phyloP scores from a whole-genome alignment of 2,797 vertebrate genomes.

The Hybognathus amarus region DNA sequence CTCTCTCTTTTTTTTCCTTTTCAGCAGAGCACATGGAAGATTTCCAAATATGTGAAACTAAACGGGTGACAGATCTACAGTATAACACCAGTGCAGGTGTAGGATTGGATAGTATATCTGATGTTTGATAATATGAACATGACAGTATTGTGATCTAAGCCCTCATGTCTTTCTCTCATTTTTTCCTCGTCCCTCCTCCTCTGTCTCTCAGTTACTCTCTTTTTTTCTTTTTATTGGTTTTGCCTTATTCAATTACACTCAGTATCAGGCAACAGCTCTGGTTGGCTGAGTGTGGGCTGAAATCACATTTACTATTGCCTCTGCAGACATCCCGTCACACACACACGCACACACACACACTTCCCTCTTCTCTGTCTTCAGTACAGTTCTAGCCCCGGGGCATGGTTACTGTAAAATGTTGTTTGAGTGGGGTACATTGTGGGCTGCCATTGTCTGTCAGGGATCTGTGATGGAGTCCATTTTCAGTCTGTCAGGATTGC shows the following conservation, averaged over 20 bases:
- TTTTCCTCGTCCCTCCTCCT: constrained; percentile 31
- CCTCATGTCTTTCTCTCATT: constrained; percentile 1
- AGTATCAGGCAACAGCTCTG: constrained; percentile 61
- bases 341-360: constrained; percentile 25
- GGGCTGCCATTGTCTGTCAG: constrained; percentile 50
- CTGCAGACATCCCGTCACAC: constrained; percentile 49
- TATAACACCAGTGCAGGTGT: constrained; percentile 2
- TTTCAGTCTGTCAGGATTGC: constrained; percentile 55
- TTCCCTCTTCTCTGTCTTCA: constrained; percentile 16
- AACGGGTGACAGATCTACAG: constrained; percentile 17
- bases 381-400: constrained; percentile 41
- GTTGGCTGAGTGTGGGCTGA: constrained; percentile 57
- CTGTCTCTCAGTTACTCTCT: constrained; percentile 4
- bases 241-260: constrained; percentile 57
- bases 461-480: constrained; percentile 54
- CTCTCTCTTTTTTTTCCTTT: constrained; percentile 8
- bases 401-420: constrained; percentile 51
- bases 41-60: constrained; percentile 12
- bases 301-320: constrained; percentile 60
- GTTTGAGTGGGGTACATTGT: constrained; percentile 44
- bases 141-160: neutral
- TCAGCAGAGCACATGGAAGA: constrained; percentile 16
- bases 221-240: constrained; percentile 54
- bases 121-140: constrained; percentile 32
- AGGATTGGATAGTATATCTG: constrained; percentile 21